Conservation (phyloP, 2,888 invertebrate species). For the Tenthredo amoena region DNA sequence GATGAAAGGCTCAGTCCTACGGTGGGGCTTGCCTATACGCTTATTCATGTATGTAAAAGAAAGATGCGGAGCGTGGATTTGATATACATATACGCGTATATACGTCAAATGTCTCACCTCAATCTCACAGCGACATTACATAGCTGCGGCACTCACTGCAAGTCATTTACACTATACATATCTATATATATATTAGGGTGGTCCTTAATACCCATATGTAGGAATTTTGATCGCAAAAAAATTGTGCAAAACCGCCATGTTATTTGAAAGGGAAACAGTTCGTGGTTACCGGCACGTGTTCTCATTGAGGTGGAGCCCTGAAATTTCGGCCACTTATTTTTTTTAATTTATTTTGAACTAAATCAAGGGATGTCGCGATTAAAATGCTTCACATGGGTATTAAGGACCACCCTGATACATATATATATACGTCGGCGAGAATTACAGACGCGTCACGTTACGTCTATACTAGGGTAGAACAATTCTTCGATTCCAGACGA, state of each 20-base stretch:
- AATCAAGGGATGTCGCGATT: no score
- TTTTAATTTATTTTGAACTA: no score
- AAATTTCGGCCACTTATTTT: no score
- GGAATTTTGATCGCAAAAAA: no score
- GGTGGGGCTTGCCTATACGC: neutral
- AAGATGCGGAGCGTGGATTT: neutral
- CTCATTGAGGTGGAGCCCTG: no score
- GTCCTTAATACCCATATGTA: no score
- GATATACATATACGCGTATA: neutral
- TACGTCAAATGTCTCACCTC: neutral
- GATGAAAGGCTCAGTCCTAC: neutral
- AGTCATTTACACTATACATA: neutral
- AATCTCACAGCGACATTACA: neutral
- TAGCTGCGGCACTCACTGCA: neutral
- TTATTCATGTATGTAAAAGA: neutral
- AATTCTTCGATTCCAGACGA: conserved; percentile 1
- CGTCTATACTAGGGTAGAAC: neutral
- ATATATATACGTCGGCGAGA: neutral
- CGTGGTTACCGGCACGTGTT: no score
- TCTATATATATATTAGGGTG: neutral
- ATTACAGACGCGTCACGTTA: neutral
- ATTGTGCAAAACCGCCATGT: no score
- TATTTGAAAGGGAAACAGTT: no score
- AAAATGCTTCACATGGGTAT: no score
- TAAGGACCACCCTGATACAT: no score